Base-by-base conservation (phyloP, 2,888 invertebrate genomes). In the Molanna angustata region DNA sequence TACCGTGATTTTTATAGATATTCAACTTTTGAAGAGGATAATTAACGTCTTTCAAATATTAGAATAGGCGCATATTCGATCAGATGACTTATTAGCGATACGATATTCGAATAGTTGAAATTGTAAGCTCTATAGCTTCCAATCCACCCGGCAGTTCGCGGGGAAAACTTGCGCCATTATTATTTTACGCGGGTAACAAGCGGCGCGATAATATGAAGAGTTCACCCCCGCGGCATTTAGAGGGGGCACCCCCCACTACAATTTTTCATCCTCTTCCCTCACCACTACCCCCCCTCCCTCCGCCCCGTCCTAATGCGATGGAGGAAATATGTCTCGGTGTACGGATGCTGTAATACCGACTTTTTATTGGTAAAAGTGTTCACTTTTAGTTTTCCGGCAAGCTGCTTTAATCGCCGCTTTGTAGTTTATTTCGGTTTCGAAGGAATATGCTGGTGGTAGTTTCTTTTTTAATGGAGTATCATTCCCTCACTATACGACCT, bases 181-280 rank as follows among this genome's bases (percentile, higher is more conserved):
- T 76, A 76, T 77, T 77, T 77, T 75, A 77, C 75, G 76, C 76
- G 74, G 74, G 71, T 72, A 74, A 76, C 77, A 77, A 77, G 76
- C 76, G 74, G 76, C 68, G 76, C 76, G 77, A 77, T 77, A 77
- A 77, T 77, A 76, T 73, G 58, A 58, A 56, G 58, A 56, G 56
- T 49, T 22, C 57, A 47, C 57, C 44, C 40, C 50, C 20, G 17
- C 44, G n/a, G n/a, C n/a, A n/a, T n/a, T n/a, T n/a, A n/a, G n/a
- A n/a, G n/a, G n/a, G n/a, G n/a, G n/a, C n/a, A n/a, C 45, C 13
- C 54, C 16, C 50, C 35, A n/a, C 39, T 19, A 16, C 47, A 37
- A 16, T 14, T 18, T n/a, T n/a, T n/a, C n/a, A n/a, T n/a, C n/a
- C n/a, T n/a, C n/a, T n/a, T n/a, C 35, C 33, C 31, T 49, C 42